phyloP scores from a whole-genome alignment of 2,888 invertebrate species.

The Clistopyga incitator region DNA sequence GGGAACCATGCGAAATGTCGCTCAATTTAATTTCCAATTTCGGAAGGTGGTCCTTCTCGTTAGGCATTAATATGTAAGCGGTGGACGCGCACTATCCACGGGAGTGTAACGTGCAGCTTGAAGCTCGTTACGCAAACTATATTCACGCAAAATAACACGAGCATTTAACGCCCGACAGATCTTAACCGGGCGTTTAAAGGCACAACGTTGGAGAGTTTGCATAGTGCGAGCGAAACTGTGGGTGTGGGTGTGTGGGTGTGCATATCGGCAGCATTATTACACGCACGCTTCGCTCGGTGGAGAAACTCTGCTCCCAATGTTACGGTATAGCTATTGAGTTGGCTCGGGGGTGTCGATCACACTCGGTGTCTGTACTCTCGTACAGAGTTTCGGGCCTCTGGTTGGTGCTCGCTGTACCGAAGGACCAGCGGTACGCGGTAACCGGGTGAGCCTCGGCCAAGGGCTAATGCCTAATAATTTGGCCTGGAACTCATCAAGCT shows the following conservation, averaged over 20 bases:
- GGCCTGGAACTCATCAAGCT: conserved; percentile 68
- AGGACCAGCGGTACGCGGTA: conserved; percentile 35
- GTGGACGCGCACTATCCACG: conserved; percentile 8
- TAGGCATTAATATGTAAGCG: conserved; percentile 24
- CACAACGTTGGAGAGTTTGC: conserved; percentile 19
- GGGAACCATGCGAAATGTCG: not conserved
- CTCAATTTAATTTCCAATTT: not conserved
- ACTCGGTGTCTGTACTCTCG: conserved; percentile 1
- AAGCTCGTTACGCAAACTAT: conserved; percentile 59
- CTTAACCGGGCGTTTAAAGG: conserved; percentile 56
- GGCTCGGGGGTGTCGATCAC: conserved; percentile 1
- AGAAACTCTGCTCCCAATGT: not conserved
- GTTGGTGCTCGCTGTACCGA: conserved; percentile 45
- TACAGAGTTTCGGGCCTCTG: not conserved
- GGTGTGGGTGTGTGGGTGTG: not conserved
- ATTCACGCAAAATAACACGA: conserved; percentile 56
- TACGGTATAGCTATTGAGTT: conserved; percentile 13
- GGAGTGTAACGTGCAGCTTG: conserved; percentile 53
- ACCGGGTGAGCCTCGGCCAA: conserved; percentile 53
- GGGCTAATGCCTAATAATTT: conserved; percentile 69
- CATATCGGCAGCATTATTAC: not conserved
- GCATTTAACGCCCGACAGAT: conserved; percentile 60
- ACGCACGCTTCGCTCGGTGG: not conserved
- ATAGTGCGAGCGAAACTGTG: not conserved
- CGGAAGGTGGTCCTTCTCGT: not conserved